Base-by-base conservation (phyloP, 2,113 vertebrate species). In the Lophura nycthemera region DNA sequence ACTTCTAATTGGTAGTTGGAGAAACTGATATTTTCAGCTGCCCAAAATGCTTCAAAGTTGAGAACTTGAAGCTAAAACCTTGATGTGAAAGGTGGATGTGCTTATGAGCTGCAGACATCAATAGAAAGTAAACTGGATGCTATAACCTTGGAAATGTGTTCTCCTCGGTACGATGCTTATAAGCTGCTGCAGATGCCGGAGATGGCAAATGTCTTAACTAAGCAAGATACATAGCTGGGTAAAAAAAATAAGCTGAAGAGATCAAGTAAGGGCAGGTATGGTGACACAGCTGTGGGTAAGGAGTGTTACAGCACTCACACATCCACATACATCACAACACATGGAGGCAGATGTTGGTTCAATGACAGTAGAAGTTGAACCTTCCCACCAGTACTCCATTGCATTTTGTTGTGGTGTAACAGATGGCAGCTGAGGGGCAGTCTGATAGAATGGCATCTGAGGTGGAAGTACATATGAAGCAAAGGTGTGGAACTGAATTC, bases 251-350 rank as follows among this genome's bases (percentile, higher is more conserved):
- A 80, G 21, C 9, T 83, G 12, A n/a, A 25, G 17, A 27, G 59
- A 60, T 61, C 32, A 56, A 88, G 5, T 45, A 15, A 73, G 40
- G 25, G 2, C 50, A 10, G 17, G 13, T 61, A 36, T 30, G 38
- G 36, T 36, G 36, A 25, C 24, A 50, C 24, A 69, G 32, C 29
- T 77, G 27, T 42, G 24, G 29, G 12, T 60, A 7, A 34, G 73
- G 34, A 56, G 6, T 38, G 40, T 11, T 42, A 21, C 15, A 20
- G 22, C 3, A 40, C 48, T 78, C 8, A 42, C 13, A 25, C 0
- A 0, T 66, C 81, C 34, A 45, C 4, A 1, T 20, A 2, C 0
- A 17, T 9, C 15, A 16, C 15, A 27, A 16, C 52, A 30, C 17
- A 16, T 2, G 8, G 30, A 57, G 54, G 54, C 24, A 25, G 54